These are phyloP conservation scores for Sturmia bella DNA, from an alignment of 2,888 invertebrate species.

Conservation along the genomic window DNA sequence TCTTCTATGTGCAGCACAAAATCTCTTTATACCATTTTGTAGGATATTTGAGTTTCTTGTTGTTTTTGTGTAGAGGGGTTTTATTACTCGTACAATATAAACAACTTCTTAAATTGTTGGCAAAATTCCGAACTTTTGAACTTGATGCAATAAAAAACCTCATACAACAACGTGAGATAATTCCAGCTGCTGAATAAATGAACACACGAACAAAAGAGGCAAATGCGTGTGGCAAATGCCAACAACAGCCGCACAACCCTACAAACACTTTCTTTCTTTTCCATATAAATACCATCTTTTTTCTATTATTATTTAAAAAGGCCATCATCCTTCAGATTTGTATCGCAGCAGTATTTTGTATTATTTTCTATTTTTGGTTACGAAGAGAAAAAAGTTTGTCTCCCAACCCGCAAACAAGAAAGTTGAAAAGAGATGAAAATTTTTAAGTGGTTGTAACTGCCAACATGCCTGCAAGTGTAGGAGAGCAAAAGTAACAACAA, in stretches of 20 bases:
- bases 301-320: conserved; percentile 5
- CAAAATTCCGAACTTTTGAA: conserved; percentile 73
- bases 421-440: conserved; percentile 56
- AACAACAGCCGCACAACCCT: conserved; percentile 47
- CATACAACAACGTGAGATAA: conserved; percentile 73
- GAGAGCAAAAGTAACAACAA: conserved; percentile 55
- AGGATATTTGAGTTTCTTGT: background rate
- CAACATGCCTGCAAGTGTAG: conserved; percentile 51
- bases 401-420: conserved; percentile 9
- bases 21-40: conserved; percentile 24
- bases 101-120: conserved; percentile 73
- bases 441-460: conserved; percentile 69
- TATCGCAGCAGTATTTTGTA: conserved; percentile 33
- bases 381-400: conserved; percentile 6
- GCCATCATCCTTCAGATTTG: conserved; percentile 30
- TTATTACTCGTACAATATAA: conserved; percentile 62
- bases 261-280: conserved; percentile 63
- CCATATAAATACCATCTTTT: background rate
- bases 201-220: conserved; percentile 37
- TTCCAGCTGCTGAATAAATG: conserved; percentile 71
- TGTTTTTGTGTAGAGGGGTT: conserved; percentile 9
- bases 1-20: conserved; percentile 41
- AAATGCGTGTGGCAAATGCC: conserved; percentile 54
- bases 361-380: conserved; percentile 25
- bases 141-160: conserved; percentile 71